A percentile compares a stretch with the other conserved stretches of the same genome.
These are phyloP conservation scores for Rhodinocichla rosea DNA, from an alignment of 2,113 vertebrate species.

Conservation along the genomic window DNA sequence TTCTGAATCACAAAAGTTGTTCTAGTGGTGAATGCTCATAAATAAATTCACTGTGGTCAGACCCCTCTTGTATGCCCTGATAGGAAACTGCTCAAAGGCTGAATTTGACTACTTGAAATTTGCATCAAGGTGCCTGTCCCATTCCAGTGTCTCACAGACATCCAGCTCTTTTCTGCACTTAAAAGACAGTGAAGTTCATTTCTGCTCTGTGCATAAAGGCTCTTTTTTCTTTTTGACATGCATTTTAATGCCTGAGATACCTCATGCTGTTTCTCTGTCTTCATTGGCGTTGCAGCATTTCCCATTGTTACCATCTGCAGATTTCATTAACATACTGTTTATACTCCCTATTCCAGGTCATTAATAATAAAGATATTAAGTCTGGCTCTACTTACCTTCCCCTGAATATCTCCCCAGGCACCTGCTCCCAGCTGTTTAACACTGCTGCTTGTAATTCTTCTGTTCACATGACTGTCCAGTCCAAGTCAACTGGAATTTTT, in stretches of 20 bases:
- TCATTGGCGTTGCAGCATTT: neutral
- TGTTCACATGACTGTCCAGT: neutral
- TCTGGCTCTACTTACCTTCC: constrained; percentile 19
- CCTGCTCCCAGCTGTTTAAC: constrained; percentile 30
- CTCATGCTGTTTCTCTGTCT: neutral
- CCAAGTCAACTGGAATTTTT: neutral
- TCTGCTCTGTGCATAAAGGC: neutral
- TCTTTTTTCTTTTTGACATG: neutral
- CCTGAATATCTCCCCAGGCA: constrained; percentile 16
- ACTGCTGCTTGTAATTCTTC: neutral
- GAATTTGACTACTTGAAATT: neutral
- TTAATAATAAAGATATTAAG: constrained; percentile 45
- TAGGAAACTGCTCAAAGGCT: neutral
- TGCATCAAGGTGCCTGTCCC: neutral
- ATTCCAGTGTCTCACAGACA: accelerated
- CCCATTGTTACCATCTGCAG: constrained; percentile 41
- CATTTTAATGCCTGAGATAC: neutral
- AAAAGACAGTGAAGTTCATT: neutral
- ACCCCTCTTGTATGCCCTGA: neutral
- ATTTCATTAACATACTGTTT: constrained; percentile 46
- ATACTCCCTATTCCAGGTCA: constrained; percentile 6
- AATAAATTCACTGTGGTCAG: neutral
- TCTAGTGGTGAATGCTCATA: neutral
- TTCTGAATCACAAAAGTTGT: neutral
- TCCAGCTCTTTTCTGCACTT: neutral